Evolutionary conservation across 2,113 vertebrate genomes (phyloP).

Genomic region (Chloroceryle aenea): DNA sequence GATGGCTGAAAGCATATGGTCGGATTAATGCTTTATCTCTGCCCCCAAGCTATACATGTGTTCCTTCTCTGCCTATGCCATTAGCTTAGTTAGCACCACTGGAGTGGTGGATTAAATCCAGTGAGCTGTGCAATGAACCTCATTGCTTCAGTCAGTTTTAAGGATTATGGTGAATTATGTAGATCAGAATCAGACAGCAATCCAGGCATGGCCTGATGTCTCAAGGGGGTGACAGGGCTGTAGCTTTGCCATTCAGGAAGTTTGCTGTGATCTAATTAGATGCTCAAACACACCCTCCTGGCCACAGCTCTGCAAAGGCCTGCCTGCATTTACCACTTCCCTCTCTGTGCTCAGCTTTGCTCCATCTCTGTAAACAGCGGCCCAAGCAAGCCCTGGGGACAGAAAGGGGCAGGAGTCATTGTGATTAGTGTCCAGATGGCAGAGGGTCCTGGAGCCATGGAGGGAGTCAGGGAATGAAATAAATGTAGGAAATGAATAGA

Average conservation of each 20-base stretch:
- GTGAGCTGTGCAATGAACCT: conserved; percentile 30
- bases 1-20: background rate
- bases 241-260: background rate
- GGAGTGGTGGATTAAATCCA: conserved; percentile 19
- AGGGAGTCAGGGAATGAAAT: background rate
- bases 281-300: background rate
- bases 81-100: background rate
- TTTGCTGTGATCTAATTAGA: conserved; percentile 29
- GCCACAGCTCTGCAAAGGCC: background rate
- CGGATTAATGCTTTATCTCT: background rate
- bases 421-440: background rate
- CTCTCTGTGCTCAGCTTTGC: background rate
- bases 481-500: background rate
- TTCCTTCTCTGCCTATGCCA: background rate
- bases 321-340: background rate
- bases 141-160: background rate
- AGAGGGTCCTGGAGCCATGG: background rate
- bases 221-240: background rate
- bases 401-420: background rate
- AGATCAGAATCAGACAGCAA: conserved; percentile 56
- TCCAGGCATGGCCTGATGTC: background rate
- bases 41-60: conserved; percentile 4
- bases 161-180: conserved; percentile 45
- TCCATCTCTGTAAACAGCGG: background rate
- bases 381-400: background rate